Base-by-base conservation (phyloP, 1,140 invertebrate genomes). In the Eciton burchellii region DNA sequence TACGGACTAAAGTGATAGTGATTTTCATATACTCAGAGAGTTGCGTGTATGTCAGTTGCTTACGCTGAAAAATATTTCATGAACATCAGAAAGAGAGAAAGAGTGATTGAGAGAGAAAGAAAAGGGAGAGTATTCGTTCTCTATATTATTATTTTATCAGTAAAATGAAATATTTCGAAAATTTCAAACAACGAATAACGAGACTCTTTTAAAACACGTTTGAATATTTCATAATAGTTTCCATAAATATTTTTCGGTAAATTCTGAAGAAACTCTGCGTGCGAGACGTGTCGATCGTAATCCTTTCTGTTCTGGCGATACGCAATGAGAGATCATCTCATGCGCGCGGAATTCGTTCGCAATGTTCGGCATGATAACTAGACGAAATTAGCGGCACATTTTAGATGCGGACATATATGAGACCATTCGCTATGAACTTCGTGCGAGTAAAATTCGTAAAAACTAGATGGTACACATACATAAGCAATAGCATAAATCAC, bases 41-140 rank as follows among this genome's bases (percentile, higher is more conserved):
- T 59, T 57, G 24, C 49, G 14, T 45, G 9, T 19, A 9, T n/a
- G 3, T 43, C 11, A n/a, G 0, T 12, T 14, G 35, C 26, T n/a
- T 45, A 11, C 2, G 49, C 1, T 16, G 35, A 71, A 35, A n/a
- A 74, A 45, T 14, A 74, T n/a, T 60, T 73, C 19, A 73, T 29
- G n/a, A 26, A 47, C n/a, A 19, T 45, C n/a, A 29, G 12, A 59
- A 29, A 16, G n/a, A n/a, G n/a, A n/a, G n/a, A n/a, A n/a, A n/a
- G n/a, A n/a, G n/a, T n/a, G n/a, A n/a, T n/a, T n/a, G n/a, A n/a
- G n/a, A n/a, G n/a, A n/a, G n/a, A n/a, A n/a, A n/a, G n/a, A n/a
- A n/a, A n/a, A n/a, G n/a, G n/a, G n/a, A n/a, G n/a, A n/a, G 11
- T 0, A 16, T 52, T 14, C 14, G 49, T 52, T 16, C 35, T 35